Conservation (phyloP, 1,140 invertebrate species). For the Megathymus violae region DNA sequence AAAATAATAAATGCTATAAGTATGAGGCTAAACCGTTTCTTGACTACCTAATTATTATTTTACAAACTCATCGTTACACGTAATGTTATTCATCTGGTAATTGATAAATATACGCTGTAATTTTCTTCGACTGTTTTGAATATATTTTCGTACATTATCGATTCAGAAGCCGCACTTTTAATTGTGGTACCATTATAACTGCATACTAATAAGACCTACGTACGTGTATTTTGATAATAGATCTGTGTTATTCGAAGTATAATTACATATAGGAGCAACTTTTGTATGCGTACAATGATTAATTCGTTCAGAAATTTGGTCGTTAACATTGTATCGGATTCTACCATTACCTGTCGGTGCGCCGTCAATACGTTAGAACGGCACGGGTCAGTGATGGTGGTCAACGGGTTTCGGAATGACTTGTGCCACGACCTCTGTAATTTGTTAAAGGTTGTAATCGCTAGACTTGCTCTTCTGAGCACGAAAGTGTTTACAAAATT, state of each 20-base stretch:
- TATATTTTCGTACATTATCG: slow-evolving; percentile 63
- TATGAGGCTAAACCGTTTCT: no score
- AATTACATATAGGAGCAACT: background rate
- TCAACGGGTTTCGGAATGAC: no score
- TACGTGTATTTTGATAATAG: slow-evolving; percentile 31
- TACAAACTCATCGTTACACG: background rate
- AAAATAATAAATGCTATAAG: no score
- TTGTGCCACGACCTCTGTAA: no score
- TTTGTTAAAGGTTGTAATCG: no score
- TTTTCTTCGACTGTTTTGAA: slow-evolving; percentile 61
- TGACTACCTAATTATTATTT: slow-evolving; percentile 11
- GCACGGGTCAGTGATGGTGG: no score
- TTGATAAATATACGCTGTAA: slow-evolving; percentile 55
- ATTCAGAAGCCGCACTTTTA: slow-evolving; percentile 50
- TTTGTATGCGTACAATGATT: slow-evolving; percentile 8
- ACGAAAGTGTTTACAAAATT: no score
- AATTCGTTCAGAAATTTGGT: background rate
- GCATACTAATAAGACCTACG: slow-evolving; percentile 21
- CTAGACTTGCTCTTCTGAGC: no score
- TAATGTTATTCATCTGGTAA: slow-evolving; percentile 21
- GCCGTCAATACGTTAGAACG: no score
- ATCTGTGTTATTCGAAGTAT: slow-evolving; percentile 19
- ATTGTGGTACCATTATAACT: slow-evolving; percentile 35
- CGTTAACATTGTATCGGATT: no score
- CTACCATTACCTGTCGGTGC: no score